Evolutionary conservation across 2,888 invertebrate species (phyloP), one percentile per base, ranked within the genome.

Genomic region (Scaptomyza polygonia): DNA sequence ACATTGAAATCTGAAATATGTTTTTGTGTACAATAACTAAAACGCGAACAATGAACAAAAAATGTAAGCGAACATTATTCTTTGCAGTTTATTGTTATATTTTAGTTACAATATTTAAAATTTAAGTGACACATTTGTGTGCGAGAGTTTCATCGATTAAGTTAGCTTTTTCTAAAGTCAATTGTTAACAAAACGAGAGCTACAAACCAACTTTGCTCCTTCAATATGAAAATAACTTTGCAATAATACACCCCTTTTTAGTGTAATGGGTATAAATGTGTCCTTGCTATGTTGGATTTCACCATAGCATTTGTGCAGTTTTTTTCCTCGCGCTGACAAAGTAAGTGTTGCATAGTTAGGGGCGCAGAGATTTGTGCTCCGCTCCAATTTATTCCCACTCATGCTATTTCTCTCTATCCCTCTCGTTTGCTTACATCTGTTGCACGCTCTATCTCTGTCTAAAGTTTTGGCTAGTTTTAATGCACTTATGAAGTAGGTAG

Each of bases 301-400:
- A 44, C 36, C 42, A 27, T 18, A 51, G 55, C 65, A 67, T 82
- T 79, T 59, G 49, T 56, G 59, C 66, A 56, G 55, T 48, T 70
- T 54, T 57, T 53, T 45, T 80, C 18, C 52, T 54, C 49, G 21
- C 68, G 55, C 53, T 67, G 63, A 64, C 65, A 75, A 72, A 87
- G 64, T 76, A 80, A 80, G 86, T 87, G 86, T 87, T 85, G 76
- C 82, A 85, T 74, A 81, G 66, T 67, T 72, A 55, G 63, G 54
- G 77, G 64, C 61, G 66, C 59, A 14, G 53, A 55, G 86, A 57
- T 61, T 77, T 74, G 40, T 57, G 64, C 56, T 48, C 36, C 39
- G 56, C 69, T 82, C 58, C 53, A 69, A 75, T 72, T 67, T 65
- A 68, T 58, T 55, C 32, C 7, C 40, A 49, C 21, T 47, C 45